Percentiles rank a stretch among this genome's conserved stretches.
phyloP scores from a whole-genome alignment of 2,797 vertebrate species.

The Chanos chanos region DNA sequence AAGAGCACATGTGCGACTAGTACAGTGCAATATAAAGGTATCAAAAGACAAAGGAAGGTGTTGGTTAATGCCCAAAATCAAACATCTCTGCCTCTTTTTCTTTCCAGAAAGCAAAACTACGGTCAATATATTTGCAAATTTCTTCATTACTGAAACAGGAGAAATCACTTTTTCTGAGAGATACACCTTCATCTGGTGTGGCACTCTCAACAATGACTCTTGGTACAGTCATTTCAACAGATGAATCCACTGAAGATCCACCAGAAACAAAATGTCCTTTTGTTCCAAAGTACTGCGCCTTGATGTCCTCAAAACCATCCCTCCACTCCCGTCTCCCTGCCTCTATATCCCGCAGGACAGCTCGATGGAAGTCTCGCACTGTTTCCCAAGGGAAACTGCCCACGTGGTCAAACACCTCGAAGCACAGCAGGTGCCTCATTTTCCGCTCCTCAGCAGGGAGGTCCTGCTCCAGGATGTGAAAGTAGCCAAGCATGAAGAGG shows the following conservation, averaged over 20 bases:
- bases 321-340: conserved; percentile 79
- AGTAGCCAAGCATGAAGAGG: conserved; percentile 96
- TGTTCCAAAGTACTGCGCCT: conserved; percentile 77
- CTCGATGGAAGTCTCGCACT: conserved; percentile 83
- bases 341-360: conserved; percentile 83
- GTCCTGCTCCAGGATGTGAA: conserved; percentile 90
- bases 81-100: conserved; percentile 94
- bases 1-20: not conserved
- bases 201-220: conserved; percentile 45
- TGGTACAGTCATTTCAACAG: conserved; percentile 48
- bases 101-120: conserved; percentile 97
- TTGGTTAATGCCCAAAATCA: conserved; percentile 65
- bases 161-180: conserved; percentile 25
- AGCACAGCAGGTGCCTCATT: conserved; percentile 93
- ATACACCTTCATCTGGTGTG: conserved; percentile 35
- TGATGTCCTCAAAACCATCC: conserved; percentile 91
- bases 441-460: conserved; percentile 83
- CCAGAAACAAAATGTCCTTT: conserved; percentile 51
- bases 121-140: conserved; percentile 88
- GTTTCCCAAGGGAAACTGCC: conserved; percentile 82
- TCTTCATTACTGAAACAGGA: conserved; percentile 74
- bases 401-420: conserved; percentile 92
- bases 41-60: not conserved
- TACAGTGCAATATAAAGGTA: not conserved
- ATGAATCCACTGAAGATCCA: conserved; percentile 24